Conservation (phyloP, 1,140 invertebrate genomes). For the Hycleus phaleratus region DNA sequence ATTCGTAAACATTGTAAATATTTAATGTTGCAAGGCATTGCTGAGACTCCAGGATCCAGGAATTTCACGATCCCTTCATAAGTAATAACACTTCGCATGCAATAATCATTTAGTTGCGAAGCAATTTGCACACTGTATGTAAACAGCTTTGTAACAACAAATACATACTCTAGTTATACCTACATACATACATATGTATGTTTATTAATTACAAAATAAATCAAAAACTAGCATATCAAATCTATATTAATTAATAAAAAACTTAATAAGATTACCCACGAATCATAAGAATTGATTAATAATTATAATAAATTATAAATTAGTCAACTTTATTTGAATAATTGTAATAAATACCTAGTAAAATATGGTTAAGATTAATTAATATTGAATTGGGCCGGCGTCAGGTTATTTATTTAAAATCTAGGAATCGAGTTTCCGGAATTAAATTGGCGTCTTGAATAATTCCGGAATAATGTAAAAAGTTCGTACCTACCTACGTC, state of each 20-base stretch:
- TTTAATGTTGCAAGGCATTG: slow-evolving; percentile 33
- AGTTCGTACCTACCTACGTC: background rate
- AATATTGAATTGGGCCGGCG: no score
- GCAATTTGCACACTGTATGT: slow-evolving; percentile 32
- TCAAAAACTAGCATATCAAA: no score
- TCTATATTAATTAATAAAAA: background rate
- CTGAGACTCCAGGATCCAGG: slow-evolving; percentile 19
- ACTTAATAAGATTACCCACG: background rate
- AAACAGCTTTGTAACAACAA: slow-evolving; percentile 34
- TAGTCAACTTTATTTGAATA: no score
- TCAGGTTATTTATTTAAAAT: no score
- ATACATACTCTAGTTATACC: slow-evolving; percentile 17
- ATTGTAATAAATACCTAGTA: no score
- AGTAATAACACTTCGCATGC: slow-evolving; percentile 38
- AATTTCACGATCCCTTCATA: slow-evolving; percentile 35
- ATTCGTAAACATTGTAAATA: slow-evolving; percentile 35
- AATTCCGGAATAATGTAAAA: background rate
- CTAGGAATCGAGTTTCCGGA: background rate
- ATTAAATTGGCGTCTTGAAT: slow-evolving; percentile 2
- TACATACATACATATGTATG: slow-evolving; percentile 21
- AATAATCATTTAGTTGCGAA: slow-evolving; percentile 38
- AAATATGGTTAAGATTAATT: no score
- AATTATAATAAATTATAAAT: no score
- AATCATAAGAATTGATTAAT: no score
- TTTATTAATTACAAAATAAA: slow-evolving; percentile 15